Evolutionary conservation across 2,888 invertebrate genomes (phyloP), one percentile per base, ranked within the genome.

Genomic region (Cantharis flavilabris): DNA sequence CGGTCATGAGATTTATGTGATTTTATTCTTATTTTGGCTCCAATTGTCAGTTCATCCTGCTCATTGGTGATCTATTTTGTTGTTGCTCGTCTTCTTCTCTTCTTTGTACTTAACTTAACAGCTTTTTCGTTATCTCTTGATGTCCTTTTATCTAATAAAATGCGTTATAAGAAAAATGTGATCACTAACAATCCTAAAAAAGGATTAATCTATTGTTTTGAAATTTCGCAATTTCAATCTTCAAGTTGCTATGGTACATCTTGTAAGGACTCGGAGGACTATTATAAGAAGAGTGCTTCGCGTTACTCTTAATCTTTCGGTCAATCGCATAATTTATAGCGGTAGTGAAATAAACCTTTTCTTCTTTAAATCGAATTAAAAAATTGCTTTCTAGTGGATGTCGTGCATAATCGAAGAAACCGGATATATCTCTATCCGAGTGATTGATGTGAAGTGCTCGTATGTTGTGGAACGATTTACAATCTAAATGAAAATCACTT

Each of bases 361-460:
- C 49, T 49, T 49, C n/a, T 49, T 49, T n/a, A 49, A 49, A 49
- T 49, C 49, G n/a, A 49, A 49, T 49, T 49, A 49, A 49, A 49
- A 49, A 49, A 49, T 49, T 49, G 49, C 49, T 49, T 49, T 49
- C 49, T n/a, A n/a, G 49, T 49, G 49, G 49, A 49, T 49, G 49
- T 49, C 49, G 49, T 49, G 49, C 49, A 49, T 49, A n/a, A 49
- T 49, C 49, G 49, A 49, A 49, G 18, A 67, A 70, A 26, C 63
- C 63, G 70, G 76, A 76, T 76, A 67, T 73, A 70, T 77, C 73
- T 70, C 62, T 71, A n/a, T 49, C 18, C 65, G 16, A 30, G 73
- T 77, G 76, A 77, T 77, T 77, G 73, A 77, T 77, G 76, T 23
- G 63, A 69, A 67, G 14, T 69, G 18, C 71, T 73, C 76, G 70